phyloP scores from a whole-genome alignment of 2,797 vertebrate species.

The Hoplostethus atlanticus region DNA sequence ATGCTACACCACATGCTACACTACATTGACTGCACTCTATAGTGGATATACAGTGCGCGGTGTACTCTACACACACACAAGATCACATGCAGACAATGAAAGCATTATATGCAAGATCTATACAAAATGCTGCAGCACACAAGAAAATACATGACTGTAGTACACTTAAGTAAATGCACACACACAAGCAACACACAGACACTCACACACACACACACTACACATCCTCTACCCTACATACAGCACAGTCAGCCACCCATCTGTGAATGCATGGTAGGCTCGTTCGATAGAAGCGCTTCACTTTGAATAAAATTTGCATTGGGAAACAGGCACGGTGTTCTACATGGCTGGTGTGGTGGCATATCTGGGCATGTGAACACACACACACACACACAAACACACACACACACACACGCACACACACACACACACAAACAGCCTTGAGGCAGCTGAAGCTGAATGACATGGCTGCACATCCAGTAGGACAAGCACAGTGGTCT shows the following conservation, averaged over 20 bases:
- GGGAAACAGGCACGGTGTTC: conserved; percentile 35
- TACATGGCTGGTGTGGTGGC: conserved; percentile 26
- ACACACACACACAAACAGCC: conserved; percentile 13
- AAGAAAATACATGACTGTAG: conserved; percentile 7
- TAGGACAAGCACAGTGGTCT: conserved; percentile 14
- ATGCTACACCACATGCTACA: conserved; percentile 48
- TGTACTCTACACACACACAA: conserved; percentile 1
- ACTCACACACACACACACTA: not conserved
- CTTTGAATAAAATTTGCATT: conserved; percentile 61
- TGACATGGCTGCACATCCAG: conserved; percentile 38
- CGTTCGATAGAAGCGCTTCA: conserved; percentile 39
- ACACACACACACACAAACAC: conserved; percentile 21
- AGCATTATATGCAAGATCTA: conserved; percentile 23
- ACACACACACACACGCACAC: conserved; percentile 14
- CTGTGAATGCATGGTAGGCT: conserved; percentile 35
- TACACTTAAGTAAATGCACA: conserved; percentile 25
- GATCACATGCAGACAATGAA: conserved; percentile 25
- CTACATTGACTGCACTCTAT: conserved; percentile 47
- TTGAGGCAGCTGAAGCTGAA: conserved; percentile 32
- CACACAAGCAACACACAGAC: not conserved
- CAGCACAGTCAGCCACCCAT: conserved; percentile 14
- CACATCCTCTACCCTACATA: not conserved
- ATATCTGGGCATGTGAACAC: conserved; percentile 7
- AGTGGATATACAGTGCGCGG: conserved; percentile 21
- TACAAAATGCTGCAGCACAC: conserved; percentile 7